phyloP scores from a whole-genome alignment of 2,888 invertebrate species.

The Macrosiphum euphorbiae region DNA sequence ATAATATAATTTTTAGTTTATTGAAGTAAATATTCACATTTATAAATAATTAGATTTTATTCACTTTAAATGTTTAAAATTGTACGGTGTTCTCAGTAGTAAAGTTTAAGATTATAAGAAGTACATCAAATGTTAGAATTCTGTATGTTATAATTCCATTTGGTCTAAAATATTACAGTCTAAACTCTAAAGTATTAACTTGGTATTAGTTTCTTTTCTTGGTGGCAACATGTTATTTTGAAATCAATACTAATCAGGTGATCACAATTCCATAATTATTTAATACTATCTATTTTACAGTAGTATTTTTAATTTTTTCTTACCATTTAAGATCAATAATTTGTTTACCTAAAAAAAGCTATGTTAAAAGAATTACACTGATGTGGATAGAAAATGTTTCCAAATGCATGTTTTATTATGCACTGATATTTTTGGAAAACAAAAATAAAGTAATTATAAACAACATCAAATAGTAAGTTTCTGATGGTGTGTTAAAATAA shows the following conservation, averaged over 20 bases:
- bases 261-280: background rate
- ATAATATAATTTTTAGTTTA: constrained; percentile 4
- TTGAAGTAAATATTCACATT: constrained; percentile 38
- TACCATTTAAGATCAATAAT: background rate
- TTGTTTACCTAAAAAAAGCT: background rate
- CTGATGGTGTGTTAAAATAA: constrained; percentile 61
- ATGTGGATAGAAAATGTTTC: background rate
- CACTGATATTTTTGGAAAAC: background rate
- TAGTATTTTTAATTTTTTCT: background rate
- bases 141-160: background rate
- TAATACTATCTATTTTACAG: background rate
- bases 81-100: background rate
- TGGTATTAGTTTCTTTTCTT: background rate
- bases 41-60: constrained; percentile 7
- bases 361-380: background rate
- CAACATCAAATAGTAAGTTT: constrained; percentile 48
- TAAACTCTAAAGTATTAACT: background rate
- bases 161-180: background rate
- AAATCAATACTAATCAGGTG: background rate
- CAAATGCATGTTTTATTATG: constrained; percentile 26
- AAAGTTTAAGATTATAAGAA: background rate
- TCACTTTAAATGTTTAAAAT: background rate
- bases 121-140: background rate
- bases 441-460: background rate
- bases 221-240: background rate